Base-by-base conservation (phyloP, 1,140 invertebrate genomes). In the Armadillidium nasatum region DNA sequence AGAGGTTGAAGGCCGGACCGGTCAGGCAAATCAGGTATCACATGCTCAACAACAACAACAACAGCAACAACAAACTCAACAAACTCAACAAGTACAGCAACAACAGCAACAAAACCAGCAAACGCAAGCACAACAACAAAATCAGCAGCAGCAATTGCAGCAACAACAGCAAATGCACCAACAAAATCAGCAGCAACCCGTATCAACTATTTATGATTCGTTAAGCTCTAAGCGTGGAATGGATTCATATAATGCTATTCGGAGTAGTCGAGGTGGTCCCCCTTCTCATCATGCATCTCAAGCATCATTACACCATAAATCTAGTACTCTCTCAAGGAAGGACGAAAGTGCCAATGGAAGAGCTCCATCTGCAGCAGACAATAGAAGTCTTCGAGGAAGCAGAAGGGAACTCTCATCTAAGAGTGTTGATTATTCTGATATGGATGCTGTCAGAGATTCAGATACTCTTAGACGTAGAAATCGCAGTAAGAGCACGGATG, bases 401-500 rank as follows among this genome's bases (percentile, higher is more conserved):
- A 76, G 78, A 33, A 54, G 80, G 23, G 78, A 79, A 69, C 75
- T 80, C 54, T 82, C 80, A 45, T 82, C 90, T 1, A 92, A 91
- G 84, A 92, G 90, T 21, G 88, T 91, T 3, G 91, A 92, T 83
- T 92, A 92, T 81, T 90, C 90, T 9, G 91, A 92, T 79, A 88
- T 91, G 81, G 83, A 85, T 78, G 83, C 83, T 76, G 85, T 88
- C 45, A 85, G 88, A 19, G 89, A 90, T 79, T 87, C 87, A 10
- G 89, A 90, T 75, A 79, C 80, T 44, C 83, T 89, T 67, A 73
- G 85, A 86, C 22, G 86, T 85, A 79, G 88, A 77, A 68, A 77
- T 72, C 75, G 93, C 83, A 93, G 92, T 78, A 94, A 94, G 85
- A 94, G 92, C 85, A 94, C 93, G 23, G 93, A 95, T 85, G 93